Evolutionary conservation across 2,888 invertebrate genomes (phyloP), one percentile per base, ranked within the genome.

Genomic region (Tolmerus cingulatus): DNA sequence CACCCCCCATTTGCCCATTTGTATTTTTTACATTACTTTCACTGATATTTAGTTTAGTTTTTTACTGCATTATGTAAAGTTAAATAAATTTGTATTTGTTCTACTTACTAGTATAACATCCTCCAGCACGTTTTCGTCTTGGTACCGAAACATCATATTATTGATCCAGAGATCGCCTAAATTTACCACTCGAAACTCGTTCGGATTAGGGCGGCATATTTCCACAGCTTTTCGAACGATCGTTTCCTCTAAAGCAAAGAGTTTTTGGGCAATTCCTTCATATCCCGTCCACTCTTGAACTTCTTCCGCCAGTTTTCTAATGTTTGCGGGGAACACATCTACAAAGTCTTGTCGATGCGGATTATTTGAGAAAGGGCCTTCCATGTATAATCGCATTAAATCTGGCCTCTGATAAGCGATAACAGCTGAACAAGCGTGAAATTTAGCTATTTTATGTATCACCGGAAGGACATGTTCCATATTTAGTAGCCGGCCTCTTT

Each of bases 391-490:
- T 82, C 92, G 90, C 89, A 92, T 90, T 0, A 91, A 90, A 55
- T 90, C 89, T 0, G 91, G 90, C 89, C 90, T 90, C 19, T 91
- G 88, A 46, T 90, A 88, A 40, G 91, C 90, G 14, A 92, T 89
- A 2, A 92, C 90, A 3, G 91, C 92, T 0, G 94, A 94, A 74
- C 93, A 93, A 2, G 94, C 95, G 89, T 95, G 95, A 87, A 94
- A 91, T 89, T 92, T 93, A 1, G 94, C 95, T 87, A 95, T 89
- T 90, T 93, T 94, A 87, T 93, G 92, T 4, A 95, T 89, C 2
- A 94, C 93, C 78, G 93, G 90, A 86, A 93, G 89, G 85, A 93
- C 92, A 89, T 95, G 94, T 34, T 93, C 92, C 87, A 94, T 90
- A 90, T 95, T 94, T 14, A 95, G 92, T 19, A 95, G 94, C 34